Evolutionary conservation across 2,113 vertebrate species (phyloP), one percentile per base, ranked within the genome.

Genomic region (Rhineura floridana): DNA sequence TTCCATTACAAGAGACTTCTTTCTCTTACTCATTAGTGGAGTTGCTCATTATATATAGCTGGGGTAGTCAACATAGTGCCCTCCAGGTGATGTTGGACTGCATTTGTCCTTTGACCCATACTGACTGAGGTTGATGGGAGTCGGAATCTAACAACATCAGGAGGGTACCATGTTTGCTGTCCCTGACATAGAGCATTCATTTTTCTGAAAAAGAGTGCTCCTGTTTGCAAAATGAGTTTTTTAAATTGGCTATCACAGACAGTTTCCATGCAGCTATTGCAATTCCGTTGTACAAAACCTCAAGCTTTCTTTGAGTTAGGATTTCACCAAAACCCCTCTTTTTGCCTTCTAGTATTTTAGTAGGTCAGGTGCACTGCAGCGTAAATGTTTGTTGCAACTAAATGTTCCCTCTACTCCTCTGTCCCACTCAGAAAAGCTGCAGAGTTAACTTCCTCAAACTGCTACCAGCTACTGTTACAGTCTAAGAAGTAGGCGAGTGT

Each of bases 391-490:
- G 46, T 21, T n/a, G 39, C 82, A 50, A 7, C 90, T 46, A 25
- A 65, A 33, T 83, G 78, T 48, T 72, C 13, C 8, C 8, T 25
- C 90, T 3, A 78, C 17, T 9, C 13, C 19, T 93, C 11, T 84
- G 90, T 89, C 81, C 87, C 72, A n/a, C 1, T 0, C 48, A 75
- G 12, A 46, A 86, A 91, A 36, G 42, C 0, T 1, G 39, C 33
- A 50, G 70, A 88, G 87, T 92, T 81, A 85, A 70, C 89, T 93
- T 87, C 59, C 59, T 2, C 30, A 28, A 48, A 75, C 93, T 42
- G 28, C 62, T 84, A 1, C 85, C 80, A 15, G 52, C 75, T 86
- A 33, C 67, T 83, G 80, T 72, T 81, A 73, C 50, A 69, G 8
- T 52, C 48, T 52, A 90, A 90, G 87, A 88, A 86, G 10, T 62